A percentile compares a stretch with the other conserved stretches of the same genome.
phyloP scores from a whole-genome alignment of 2,113 vertebrate species.

The mouse (Mus musculus) region GRCm39 chr3:21144001-21144500 shows the following conservation, averaged over 20 bases:
- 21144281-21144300: background rate
- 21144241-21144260: background rate
- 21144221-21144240: background rate
- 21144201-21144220: background rate
- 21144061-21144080: constrained; percentile 34
- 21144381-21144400: background rate
- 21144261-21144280: background rate
- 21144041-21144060: background rate
- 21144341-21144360: background rate
- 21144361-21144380: background rate
- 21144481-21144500: constrained; percentile 23
- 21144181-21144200: background rate
- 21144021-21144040: background rate
- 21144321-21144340: background rate
- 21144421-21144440: background rate
- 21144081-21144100: constrained; percentile 3
- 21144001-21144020: background rate
- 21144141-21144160: background rate
- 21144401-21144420: constrained; percentile 32
- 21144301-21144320: background rate
- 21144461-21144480: constrained; percentile 34
- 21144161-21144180: background rate
- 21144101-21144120: background rate
- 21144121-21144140: background rate
- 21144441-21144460: background rate